A percentile compares a stretch with the other conserved stretches of the same genome.
These are phyloP conservation scores for Protula sp. DNA, from an alignment of 2,888 invertebrate species.

Conservation along the genomic window DNA sequence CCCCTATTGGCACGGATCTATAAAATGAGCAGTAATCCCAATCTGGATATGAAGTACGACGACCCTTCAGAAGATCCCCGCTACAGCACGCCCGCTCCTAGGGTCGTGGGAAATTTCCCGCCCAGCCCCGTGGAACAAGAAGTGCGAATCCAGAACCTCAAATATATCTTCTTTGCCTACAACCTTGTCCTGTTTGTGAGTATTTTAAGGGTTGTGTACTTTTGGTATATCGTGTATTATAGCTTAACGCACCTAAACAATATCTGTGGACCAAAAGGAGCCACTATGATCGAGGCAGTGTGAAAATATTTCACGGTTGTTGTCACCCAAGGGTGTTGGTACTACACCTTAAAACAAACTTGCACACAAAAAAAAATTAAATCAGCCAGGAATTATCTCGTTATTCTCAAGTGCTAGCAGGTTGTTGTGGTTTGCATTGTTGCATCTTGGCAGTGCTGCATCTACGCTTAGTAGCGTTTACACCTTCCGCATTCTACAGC, in stretches of 20 bases:
- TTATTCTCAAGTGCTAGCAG: no score
- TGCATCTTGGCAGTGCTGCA: no score
- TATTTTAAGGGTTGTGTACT: background rate
- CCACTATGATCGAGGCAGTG: no score
- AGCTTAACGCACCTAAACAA: background rate
- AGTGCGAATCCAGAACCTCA: slow-evolving; percentile 6
- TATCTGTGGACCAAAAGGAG: background rate
- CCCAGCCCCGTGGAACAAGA: background rate
- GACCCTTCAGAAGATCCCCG: background rate
- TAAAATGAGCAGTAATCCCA: background rate
- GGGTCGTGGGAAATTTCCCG: background rate
- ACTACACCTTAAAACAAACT: no score
- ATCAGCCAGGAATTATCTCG: no score
- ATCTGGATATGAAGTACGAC: background rate
- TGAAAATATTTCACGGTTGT: no score
- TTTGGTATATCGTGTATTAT: background rate
- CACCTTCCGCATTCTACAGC: no score
- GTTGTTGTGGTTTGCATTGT: no score
- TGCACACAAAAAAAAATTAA: no score
- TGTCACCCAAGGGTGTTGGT: no score
- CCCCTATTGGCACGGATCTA: no score
- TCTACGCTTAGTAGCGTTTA: no score
- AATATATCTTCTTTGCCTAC: slow-evolving; percentile 22
- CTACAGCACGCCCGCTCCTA: background rate
- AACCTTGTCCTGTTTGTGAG: slow-evolving; percentile 22